Percentiles rank a stretch among this genome's conserved stretches.
Conservation (phyloP, 2,797 vertebrate genomes). For the Lutjanus campechanus region DNA sequence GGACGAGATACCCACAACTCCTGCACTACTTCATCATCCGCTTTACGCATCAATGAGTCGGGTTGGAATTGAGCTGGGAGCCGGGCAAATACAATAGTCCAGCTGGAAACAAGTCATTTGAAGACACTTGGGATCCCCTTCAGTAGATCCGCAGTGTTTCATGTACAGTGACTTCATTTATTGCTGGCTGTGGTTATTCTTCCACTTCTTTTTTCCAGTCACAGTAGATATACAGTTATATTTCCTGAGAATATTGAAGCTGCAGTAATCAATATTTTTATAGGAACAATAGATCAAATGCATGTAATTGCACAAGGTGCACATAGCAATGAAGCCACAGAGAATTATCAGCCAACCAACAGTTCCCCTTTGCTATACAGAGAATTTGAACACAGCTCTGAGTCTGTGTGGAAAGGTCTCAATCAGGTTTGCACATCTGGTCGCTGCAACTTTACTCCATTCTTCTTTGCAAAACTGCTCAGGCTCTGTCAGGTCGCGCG, state of each 20-base stretch:
- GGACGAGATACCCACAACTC: constrained; percentile 58
- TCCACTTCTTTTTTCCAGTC: neutral
- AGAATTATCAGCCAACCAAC: neutral
- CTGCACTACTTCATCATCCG: constrained; percentile 70
- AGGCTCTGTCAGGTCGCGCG: too few species aligned
- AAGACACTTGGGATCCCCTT: constrained; percentile 15
- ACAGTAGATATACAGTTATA: neutral
- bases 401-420: too few species aligned
- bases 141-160: constrained; percentile 1
- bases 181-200: neutral
- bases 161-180: constrained; percentile 6
- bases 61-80: constrained; percentile 33
- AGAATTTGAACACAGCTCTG: neutral
- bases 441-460: too few species aligned
- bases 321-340: neutral
- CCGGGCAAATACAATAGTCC: constrained; percentile 33
- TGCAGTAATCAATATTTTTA: neutral
- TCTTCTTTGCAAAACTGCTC: too few species aligned
- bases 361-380: too few species aligned
- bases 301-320: neutral
- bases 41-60: constrained; percentile 49
- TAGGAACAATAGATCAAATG: neutral
- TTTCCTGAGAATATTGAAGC: neutral
- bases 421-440: too few species aligned
- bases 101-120: constrained; percentile 35